Conservation (phyloP, 2,888 invertebrate species). For the Ceraclea dissimilis region DNA sequence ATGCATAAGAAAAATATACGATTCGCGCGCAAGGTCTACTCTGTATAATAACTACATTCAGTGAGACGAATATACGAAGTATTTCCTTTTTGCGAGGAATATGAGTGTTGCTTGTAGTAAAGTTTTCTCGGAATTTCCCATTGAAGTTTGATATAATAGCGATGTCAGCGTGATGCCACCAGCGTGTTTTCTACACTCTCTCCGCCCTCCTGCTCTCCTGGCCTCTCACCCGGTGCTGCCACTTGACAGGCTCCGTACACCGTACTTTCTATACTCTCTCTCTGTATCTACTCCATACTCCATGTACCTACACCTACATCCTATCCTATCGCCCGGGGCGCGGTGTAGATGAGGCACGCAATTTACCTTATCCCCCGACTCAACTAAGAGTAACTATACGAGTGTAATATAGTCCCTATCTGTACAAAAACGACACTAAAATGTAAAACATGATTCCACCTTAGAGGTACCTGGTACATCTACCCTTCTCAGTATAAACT, state of each 20-base stretch:
- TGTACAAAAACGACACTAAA: no score
- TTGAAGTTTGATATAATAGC: slow-evolving; percentile 12
- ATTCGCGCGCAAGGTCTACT: background rate
- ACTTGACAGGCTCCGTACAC: slow-evolving; percentile 3
- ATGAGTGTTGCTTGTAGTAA: background rate
- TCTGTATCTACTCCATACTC: background rate
- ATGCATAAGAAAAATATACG: background rate
- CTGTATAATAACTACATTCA: background rate
- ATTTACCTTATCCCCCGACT: background rate
- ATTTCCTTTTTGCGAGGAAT: background rate
- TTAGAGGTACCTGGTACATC: no score
- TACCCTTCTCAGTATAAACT: no score
- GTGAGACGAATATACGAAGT: background rate
- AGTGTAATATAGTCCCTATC: no score
- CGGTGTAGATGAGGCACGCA: background rate
- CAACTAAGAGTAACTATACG: no score
- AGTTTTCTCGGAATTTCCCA: background rate
- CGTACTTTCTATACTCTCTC: background rate
- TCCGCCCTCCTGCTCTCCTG: background rate
- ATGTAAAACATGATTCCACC: no score
- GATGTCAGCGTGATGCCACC: slow-evolving; percentile 16
- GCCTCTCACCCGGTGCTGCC: background rate
- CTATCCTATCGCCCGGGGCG: background rate
- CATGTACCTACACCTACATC: background rate
- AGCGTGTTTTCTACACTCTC: slow-evolving; percentile 1